phyloP scores from a whole-genome alignment of 2,113 vertebrate species.

The Otocyon megalotis region DNA sequence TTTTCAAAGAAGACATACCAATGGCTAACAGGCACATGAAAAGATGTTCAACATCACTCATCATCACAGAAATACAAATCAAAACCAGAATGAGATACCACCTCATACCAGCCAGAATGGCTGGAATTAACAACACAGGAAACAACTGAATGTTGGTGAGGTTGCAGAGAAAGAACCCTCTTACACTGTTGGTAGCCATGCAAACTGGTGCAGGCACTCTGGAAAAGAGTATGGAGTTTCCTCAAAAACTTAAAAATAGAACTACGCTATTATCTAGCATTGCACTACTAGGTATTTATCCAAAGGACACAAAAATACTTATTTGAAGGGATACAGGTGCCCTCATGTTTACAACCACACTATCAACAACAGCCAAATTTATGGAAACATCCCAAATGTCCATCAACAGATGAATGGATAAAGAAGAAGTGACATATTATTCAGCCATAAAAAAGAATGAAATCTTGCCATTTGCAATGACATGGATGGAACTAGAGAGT shows the following conservation, averaged over 20 bases:
- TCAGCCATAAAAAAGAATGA: background rate
- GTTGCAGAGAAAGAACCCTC: background rate
- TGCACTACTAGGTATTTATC: background rate
- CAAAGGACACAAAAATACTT: background rate
- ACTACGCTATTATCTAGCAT: background rate
- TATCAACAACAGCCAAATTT: background rate
- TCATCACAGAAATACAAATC: background rate
- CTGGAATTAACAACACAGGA: background rate
- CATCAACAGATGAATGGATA: background rate
- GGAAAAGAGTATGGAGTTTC: background rate
- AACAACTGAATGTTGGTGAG: background rate
- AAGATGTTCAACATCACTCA: background rate
- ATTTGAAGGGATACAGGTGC: background rate
- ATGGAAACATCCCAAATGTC: background rate
- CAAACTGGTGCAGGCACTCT: background rate
- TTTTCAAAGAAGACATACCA: background rate
- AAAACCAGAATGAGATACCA: background rate
- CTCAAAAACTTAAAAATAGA: background rate
- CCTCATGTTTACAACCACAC: background rate
- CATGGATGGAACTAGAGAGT: background rate
- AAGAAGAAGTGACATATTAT: background rate
- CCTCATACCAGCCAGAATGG: background rate
- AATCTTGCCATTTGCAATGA: background rate
- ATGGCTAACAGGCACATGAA: background rate
- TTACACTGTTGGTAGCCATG: background rate